These are phyloP conservation scores for Andrena bicolor DNA, from an alignment of 2,888 invertebrate species.

Conservation along the genomic window DNA sequence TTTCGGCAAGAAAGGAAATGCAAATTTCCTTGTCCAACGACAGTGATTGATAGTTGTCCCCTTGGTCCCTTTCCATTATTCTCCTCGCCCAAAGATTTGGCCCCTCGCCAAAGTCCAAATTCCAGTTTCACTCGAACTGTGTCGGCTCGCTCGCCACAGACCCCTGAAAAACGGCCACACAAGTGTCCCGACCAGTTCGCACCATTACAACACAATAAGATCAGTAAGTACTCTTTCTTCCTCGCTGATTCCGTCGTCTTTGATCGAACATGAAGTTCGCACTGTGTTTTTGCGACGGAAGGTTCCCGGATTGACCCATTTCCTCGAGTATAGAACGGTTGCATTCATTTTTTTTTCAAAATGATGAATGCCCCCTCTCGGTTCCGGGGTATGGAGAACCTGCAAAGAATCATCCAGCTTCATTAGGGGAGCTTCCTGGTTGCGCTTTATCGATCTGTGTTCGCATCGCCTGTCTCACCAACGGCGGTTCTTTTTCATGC, in stretches of 20 bases:
- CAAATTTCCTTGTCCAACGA: neutral
- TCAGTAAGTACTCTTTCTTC: neutral
- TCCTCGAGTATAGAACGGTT: neutral
- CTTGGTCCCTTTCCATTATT: neutral
- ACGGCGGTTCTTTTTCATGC: conserved; percentile 23
- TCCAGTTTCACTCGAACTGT: conserved; percentile 20
- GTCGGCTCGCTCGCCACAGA: conserved; percentile 9
- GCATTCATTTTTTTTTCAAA: neutral
- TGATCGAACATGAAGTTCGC: neutral
- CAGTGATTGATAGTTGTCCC: neutral
- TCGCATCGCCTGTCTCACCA: conserved; percentile 41
- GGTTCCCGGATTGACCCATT: neutral
- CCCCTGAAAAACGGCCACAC: neutral
- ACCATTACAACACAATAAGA: neutral
- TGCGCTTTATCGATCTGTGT: conserved; percentile 47
- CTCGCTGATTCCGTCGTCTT: neutral
- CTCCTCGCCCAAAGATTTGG: conserved; percentile 43
- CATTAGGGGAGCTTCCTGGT: conserved; percentile 46
- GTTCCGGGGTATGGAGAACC: conserved; percentile 10
- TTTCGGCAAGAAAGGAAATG: neutral
- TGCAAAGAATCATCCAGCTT: conserved; percentile 37
- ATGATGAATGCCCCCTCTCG: neutral
- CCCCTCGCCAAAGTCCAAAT: conserved; percentile 38
- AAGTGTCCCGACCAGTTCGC: neutral
- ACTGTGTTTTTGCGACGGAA: neutral